Conservation (phyloP, 2,888 invertebrate species). For the Cecidostiba fungosa region DNA sequence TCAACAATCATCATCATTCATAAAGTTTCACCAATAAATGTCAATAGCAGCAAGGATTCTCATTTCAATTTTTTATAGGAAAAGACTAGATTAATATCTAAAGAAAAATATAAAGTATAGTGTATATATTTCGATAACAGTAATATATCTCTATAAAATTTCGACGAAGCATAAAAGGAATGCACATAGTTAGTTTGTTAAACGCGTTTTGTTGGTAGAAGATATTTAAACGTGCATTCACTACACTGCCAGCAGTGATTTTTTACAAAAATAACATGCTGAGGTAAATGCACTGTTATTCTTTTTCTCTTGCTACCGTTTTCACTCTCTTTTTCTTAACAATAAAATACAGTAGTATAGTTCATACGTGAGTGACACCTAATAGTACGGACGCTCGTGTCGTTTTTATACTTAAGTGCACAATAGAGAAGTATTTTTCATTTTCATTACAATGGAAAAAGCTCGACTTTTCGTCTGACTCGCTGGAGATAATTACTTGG, state of each 20-base stretch:
- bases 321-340: slow-evolving; percentile 22
- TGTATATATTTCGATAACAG: slow-evolving; percentile 46
- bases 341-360: slow-evolving; percentile 43
- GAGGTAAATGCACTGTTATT: slow-evolving; percentile 67
- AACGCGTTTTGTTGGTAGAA: slow-evolving; percentile 32
- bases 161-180: slow-evolving; percentile 50
- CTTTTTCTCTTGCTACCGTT: slow-evolving; percentile 1
- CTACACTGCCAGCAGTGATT: slow-evolving; percentile 73
- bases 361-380: slow-evolving; percentile 19
- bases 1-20: slow-evolving; percentile 19
- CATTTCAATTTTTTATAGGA: slow-evolving; percentile 33
- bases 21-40: slow-evolving; percentile 10
- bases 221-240: slow-evolving; percentile 35
- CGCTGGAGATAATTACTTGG: slow-evolving; percentile 83
- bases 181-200: slow-evolving; percentile 34
- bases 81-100: slow-evolving; percentile 49
- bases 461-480: slow-evolving; percentile 9
- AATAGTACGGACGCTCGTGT: background rate
- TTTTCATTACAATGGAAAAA: slow-evolving; percentile 36
- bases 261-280: slow-evolving; percentile 68
- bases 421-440: slow-evolving; percentile 46
- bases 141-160: slow-evolving; percentile 56
- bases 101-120: slow-evolving; percentile 54
- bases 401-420: slow-evolving; percentile 44
- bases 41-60: slow-evolving; percentile 25